A percentile compares a stretch with the other conserved stretches of the same genome.
Evolutionary conservation across 2,113 vertebrate species (phyloP).

Genomic region (Bolborhynchus lineola): DNA sequence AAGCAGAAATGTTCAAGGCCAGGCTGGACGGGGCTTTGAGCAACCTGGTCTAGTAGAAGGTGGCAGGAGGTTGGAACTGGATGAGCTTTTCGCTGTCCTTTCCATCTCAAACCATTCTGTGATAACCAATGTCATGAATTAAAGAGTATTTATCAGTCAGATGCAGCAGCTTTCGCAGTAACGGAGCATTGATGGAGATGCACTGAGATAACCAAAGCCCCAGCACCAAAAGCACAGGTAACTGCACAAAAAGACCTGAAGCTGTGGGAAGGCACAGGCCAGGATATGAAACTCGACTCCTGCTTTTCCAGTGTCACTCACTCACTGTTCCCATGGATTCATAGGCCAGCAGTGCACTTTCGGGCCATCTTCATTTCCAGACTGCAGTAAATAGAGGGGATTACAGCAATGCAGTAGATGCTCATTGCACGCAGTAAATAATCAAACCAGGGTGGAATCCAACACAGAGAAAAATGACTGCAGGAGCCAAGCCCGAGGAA

Average conservation of each 20-base stretch:
- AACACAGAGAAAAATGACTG: background rate
- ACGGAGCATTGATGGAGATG: background rate
- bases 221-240: background rate
- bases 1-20: background rate
- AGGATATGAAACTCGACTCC: background rate
- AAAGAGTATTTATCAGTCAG: background rate
- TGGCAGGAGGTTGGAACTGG: background rate
- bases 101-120: background rate
- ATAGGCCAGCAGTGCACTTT: no score
- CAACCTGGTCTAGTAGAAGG: background rate
- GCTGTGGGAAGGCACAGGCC: background rate
- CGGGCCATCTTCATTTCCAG: background rate
- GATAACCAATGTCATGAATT: background rate
- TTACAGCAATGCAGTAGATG: background rate
- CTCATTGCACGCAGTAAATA: background rate
- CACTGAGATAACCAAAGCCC: background rate
- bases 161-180: background rate
- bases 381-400: background rate
- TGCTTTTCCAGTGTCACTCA: rapidly evolving
- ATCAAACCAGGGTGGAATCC: background rate
- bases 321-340: background rate
- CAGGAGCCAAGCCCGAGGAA: background rate
- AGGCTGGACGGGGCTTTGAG: background rate
- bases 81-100: background rate
- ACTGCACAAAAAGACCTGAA: background rate